These are phyloP conservation scores for Xenopus borealis DNA, from an alignment of 2,113 vertebrate genomes.

Conservation along the genomic window DNA sequence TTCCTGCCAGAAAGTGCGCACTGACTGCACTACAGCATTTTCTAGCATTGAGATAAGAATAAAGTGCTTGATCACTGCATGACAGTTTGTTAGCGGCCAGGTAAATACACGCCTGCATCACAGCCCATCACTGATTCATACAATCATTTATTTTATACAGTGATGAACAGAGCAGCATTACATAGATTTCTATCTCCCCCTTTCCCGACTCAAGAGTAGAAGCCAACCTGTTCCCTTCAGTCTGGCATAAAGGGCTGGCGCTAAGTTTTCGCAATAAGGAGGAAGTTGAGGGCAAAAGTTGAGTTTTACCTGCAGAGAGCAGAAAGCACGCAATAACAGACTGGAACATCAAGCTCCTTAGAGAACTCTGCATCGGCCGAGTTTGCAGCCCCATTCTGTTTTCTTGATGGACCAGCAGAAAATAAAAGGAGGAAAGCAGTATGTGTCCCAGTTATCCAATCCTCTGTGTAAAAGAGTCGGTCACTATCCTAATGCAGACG, in stretches of 20 bases:
- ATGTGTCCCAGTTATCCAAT: background rate
- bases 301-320: slow-evolving; percentile 19
- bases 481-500: background rate
- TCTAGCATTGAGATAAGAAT: no score
- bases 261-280: background rate
- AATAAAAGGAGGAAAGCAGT: background rate
- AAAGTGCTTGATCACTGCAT: no score
- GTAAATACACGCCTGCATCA: no score
- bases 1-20: no score
- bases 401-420: background rate
- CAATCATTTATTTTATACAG: no score
- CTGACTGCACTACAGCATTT: no score
- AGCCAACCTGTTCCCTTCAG: slow-evolving; percentile 11
- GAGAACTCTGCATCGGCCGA: background rate
- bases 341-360: background rate
- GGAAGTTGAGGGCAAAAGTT: background rate
- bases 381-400: background rate
- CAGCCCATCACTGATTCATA: no score
- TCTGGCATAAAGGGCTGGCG: background rate
- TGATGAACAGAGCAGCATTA: no score
- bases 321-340: background rate
- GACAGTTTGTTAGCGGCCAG: no score
- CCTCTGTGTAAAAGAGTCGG: background rate
- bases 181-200: background rate
- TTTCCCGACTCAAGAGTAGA: no score